Evolutionary conservation across 2,797 vertebrate species (phyloP), one percentile per base, ranked within the genome.

Genomic region (Oreochromis mossambicus): DNA sequence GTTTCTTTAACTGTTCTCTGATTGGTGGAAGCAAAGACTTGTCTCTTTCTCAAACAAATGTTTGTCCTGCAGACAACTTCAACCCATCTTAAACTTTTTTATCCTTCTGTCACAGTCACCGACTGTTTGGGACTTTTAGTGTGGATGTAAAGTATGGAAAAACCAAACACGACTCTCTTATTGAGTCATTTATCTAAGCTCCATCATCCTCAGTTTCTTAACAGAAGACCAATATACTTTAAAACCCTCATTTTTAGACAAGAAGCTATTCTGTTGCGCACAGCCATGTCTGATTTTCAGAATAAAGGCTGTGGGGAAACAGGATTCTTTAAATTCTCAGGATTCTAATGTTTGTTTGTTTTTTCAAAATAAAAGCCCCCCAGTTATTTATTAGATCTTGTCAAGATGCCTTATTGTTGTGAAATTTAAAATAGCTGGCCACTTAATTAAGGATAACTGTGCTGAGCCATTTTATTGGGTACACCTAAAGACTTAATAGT

Each of bases 391-490:
- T 34, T 1, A 34, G 17, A 61, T 61, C 29, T 34, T 61, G 29
- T 0, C 29, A 61, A 12, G 9, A 11, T 12, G 56, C 32, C 17
- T 34, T 61, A 34, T 61, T 61, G 0, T 12, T 19, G 56, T 34
- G 32, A 61, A 61, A 61, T 12, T 34, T n/a, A 61, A 61, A 9
- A 11, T 61, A 12, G 56, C 56, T 36, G 17, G 17, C 5, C 32
- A 34, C 56, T 36, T 61, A 61, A 34, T 61, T 61, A 61, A 61
- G 56, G 56, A 61, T 61, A 61, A 61, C 56, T 61, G 17, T 61
- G 56, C 56, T 11, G 9, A 3, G 56, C 29, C 5, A 4, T 61
- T 61, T 61, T 61, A 34, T 61, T 61, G 29, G 15, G 2, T 34
- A 61, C 56, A 61, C 17, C 29, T 61, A 61, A 61, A 61, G 17